Evolutionary conservation across 2,113 vertebrate species (phyloP).

Genomic region (Ornithorhynchus anatinus): DNA sequence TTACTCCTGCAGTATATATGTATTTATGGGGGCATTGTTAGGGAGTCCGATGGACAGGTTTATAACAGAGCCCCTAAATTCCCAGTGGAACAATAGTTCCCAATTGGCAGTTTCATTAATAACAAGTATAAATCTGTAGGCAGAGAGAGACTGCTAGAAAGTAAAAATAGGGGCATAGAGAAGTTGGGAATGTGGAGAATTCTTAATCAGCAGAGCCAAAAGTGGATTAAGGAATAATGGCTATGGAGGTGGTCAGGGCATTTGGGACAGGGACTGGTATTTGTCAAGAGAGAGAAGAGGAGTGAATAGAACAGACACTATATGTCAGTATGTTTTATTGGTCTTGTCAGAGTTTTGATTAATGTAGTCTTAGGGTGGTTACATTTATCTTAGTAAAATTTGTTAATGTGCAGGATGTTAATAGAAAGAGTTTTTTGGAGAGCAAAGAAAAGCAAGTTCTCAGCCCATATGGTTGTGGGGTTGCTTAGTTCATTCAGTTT

Average conservation of each 20-base stretch:
- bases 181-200: no score
- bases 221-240: neutral
- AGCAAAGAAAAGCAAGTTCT: neutral
- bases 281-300: neutral
- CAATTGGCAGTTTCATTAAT: no score
- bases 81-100: no score
- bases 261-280: neutral
- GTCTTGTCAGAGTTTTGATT: constrained; percentile 41
- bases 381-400: constrained; percentile 33
- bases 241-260: neutral
- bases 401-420: constrained; percentile 12
- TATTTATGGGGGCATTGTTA: no score
- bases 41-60: no score
- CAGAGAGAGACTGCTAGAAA: no score
- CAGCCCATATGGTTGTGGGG: no score
- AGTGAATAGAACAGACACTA: neutral
- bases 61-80: no score
- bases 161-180: no score
- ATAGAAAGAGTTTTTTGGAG: neutral
- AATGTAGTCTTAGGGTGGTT: constrained; percentile 21
- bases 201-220: neutral
- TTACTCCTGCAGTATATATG: neutral
- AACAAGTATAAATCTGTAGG: no score
- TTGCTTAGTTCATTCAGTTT: no score
- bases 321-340: constrained; percentile 30